These are phyloP conservation scores for Chaetophractus vellerosus DNA, from an alignment of 2,797 vertebrate genomes.

Conservation along the genomic window DNA sequence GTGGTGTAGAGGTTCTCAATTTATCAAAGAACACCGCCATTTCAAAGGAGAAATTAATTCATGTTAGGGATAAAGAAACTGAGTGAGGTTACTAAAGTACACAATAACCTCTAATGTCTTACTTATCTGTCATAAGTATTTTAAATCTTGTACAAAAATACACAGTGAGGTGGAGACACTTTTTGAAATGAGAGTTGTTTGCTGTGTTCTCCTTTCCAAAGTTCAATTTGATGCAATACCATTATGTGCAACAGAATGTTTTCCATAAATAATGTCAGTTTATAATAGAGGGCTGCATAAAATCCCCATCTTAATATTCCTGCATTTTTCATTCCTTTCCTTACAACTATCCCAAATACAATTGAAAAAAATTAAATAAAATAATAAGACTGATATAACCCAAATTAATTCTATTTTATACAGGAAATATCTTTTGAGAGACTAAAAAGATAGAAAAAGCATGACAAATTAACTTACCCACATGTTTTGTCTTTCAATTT, in stretches of 20 bases:
- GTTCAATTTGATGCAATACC: background rate
- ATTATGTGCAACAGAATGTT: background rate
- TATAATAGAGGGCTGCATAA: background rate
- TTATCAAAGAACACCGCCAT: constrained; percentile 51
- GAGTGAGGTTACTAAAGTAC: constrained; percentile 27
- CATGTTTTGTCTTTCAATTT: constrained; percentile 64
- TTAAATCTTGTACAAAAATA: constrained; percentile 22
- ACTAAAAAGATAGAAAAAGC: constrained; percentile 27
- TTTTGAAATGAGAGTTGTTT: background rate
- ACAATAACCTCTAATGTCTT: background rate
- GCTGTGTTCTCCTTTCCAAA: background rate
- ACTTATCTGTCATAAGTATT: background rate
- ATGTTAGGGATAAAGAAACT: constrained; percentile 35
- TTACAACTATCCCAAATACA: background rate
- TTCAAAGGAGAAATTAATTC: constrained; percentile 63
- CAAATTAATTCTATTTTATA: constrained; percentile 54
- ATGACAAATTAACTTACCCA: constrained; percentile 58
- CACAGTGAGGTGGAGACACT: constrained; percentile 13
- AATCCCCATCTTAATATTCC: background rate
- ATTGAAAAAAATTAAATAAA: background rate
- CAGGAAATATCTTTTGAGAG: constrained; percentile 58
- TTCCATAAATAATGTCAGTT: background rate
- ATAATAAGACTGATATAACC: background rate
- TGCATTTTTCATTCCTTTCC: background rate
- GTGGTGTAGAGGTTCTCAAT: background rate